A percentile compares a stretch with the other conserved stretches of the same genome.
Conservation (phyloP, 2,113 vertebrate species). For the Anhinga anhinga region DNA sequence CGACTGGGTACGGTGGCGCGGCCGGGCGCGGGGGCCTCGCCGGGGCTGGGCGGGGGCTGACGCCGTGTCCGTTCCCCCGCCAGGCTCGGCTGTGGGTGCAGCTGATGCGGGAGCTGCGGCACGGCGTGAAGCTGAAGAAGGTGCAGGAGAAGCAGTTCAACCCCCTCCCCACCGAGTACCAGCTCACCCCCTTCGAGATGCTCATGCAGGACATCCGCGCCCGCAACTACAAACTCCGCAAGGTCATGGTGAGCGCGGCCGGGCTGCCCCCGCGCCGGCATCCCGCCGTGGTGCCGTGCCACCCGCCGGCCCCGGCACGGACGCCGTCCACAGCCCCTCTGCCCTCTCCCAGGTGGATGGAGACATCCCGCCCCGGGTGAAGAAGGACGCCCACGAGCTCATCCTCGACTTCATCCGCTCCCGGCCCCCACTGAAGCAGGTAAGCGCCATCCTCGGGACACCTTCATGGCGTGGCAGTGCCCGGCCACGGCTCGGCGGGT, state of each 20-base stretch:
- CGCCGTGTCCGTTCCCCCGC: rapidly evolving
- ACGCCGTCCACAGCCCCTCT: not conserved
- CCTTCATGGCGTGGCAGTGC: not conserved
- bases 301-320: rapidly evolving
- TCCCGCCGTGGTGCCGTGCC: rapidly evolving
- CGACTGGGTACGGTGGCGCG: slow-evolving; percentile 82
- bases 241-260: slow-evolving; percentile 86
- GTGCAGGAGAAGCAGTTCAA: slow-evolving; percentile 92
- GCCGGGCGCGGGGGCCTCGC: rapidly evolving
- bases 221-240: slow-evolving; percentile 91
- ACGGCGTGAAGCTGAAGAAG: slow-evolving; percentile 94
- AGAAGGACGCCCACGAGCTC: slow-evolving; percentile 90
- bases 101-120: slow-evolving; percentile 94
- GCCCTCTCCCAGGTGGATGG: slow-evolving; percentile 81
- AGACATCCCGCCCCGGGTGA: slow-evolving; percentile 87
- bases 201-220: slow-evolving; percentile 96
- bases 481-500: not conserved
- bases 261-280: rapidly evolving
- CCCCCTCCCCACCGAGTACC: slow-evolving; percentile 90
- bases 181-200: slow-evolving; percentile 97
- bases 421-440: slow-evolving; percentile 91
- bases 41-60: rapidly evolving
- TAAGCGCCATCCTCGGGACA: not conserved
- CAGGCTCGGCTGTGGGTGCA: slow-evolving; percentile 95
- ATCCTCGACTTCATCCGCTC: slow-evolving; percentile 96